A percentile compares a stretch with the other conserved stretches of the same genome.
Conservation (phyloP, 2,888 invertebrate genomes). For the Dysmachus trigonus region DNA sequence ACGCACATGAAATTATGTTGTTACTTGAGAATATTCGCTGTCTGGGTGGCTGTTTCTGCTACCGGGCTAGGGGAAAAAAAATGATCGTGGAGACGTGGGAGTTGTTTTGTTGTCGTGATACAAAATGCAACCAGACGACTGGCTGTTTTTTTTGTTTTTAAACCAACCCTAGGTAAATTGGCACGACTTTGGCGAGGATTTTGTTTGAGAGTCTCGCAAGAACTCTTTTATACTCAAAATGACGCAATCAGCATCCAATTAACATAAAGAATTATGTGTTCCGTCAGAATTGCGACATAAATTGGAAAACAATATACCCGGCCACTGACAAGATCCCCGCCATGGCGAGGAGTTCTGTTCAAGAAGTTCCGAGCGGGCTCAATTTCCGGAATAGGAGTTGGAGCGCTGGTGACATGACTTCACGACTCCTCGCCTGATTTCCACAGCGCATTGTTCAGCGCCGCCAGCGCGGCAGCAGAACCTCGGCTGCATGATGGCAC, state of each 20-base stretch:
- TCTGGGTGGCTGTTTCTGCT: not conserved
- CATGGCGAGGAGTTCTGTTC: not conserved
- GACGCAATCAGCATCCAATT: constrained; percentile 44
- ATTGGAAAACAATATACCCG: constrained; percentile 42
- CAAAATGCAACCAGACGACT: not conserved
- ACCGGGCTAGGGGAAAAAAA: not conserved
- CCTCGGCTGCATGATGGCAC: not conserved
- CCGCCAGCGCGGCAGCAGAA: not conserved
- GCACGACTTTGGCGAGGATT: not conserved
- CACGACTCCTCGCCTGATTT: constrained; percentile 24
- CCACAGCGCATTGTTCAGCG: constrained; percentile 23
- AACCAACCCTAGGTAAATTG: not conserved
- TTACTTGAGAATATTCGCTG: not conserved
- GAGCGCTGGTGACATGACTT: constrained; percentile 21
- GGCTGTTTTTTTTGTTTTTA: not conserved
- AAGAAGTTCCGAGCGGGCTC: constrained; percentile 15
- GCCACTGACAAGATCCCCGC: not conserved
- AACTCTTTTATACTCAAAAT: constrained; percentile 4
- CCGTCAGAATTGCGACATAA: constrained; percentile 44
- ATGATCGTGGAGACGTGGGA: not conserved
- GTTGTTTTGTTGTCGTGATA: not conserved
- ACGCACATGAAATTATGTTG: not conserved
- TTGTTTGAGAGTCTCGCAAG: not conserved
- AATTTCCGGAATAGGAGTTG: constrained; percentile 23
- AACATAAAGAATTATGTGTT: constrained; percentile 43